Evolutionary conservation across 2,888 invertebrate species (phyloP).

Genomic region (Alsophila aescularia): DNA sequence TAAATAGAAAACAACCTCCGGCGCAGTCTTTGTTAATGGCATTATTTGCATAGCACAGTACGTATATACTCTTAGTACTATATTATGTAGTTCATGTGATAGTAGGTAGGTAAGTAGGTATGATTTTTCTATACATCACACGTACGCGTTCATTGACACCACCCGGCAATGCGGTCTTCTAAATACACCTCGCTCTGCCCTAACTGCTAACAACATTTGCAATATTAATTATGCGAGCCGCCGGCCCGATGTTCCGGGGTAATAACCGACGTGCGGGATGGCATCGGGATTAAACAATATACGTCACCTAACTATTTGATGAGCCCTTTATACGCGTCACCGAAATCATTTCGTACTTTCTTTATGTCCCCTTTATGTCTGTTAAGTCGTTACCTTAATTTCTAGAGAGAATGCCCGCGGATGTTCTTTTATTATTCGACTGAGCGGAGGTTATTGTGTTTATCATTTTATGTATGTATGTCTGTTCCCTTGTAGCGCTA

Average conservation of each 20-base stretch:
- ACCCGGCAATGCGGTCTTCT: constrained; percentile 35
- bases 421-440: not conserved
- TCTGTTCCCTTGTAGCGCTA: too few relatives aligned
- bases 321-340: constrained; percentile 51
- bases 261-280: constrained; percentile 67
- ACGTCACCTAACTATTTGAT: constrained; percentile 66
- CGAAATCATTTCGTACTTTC: constrained; percentile 32
- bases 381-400: constrained; percentile 15
- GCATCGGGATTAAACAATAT: constrained; percentile 71
- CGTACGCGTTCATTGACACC: constrained; percentile 20
- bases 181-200: constrained; percentile 48
- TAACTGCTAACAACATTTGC: constrained; percentile 80
- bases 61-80: too few relatives aligned
- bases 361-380: constrained; percentile 23
- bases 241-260: constrained; percentile 64
- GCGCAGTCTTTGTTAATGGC: too few relatives aligned
- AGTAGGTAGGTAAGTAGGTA: not conserved
- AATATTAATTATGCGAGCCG: constrained; percentile 77
- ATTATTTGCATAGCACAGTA: too few relatives aligned
- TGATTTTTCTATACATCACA: not conserved
- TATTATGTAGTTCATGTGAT: not conserved
- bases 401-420: not conserved
- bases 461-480: too few relatives aligned
- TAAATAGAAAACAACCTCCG: too few relatives aligned
- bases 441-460: too few relatives aligned